Percentiles rank a stretch among this genome's conserved stretches.
These are phyloP conservation scores for Pomatorhinus ruficollis DNA, from an alignment of 2,113 vertebrate species.

Conservation along the genomic window DNA sequence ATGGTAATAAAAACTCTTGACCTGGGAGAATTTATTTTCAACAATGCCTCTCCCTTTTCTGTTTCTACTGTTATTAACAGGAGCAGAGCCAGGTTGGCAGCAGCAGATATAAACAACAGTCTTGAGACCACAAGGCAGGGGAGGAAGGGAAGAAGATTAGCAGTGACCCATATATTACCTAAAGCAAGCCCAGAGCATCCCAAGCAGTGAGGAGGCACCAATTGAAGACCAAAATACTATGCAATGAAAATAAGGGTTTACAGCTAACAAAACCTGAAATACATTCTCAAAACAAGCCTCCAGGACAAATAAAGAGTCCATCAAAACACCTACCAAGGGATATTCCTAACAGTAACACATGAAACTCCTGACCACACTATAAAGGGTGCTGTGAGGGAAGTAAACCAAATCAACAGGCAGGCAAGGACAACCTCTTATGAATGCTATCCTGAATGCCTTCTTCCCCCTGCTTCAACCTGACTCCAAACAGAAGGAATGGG, in stretches of 20 bases:
- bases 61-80: background rate
- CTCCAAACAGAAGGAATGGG: background rate
- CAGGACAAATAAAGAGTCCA: background rate
- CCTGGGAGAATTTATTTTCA: background rate
- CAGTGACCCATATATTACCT: background rate
- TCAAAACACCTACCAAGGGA: background rate
- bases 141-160: background rate
- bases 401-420: background rate
- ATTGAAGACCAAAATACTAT: fast-evolving
- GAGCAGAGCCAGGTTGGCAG: background rate
- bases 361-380: background rate
- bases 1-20: background rate
- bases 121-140: fast-evolving
- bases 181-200: background rate
- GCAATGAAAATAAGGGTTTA: background rate
- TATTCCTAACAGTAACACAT: background rate
- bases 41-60: background rate
- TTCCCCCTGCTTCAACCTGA: background rate
- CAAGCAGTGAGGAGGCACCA: background rate
- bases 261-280: background rate
- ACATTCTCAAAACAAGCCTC: background rate
- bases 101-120: background rate
- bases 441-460: background rate
- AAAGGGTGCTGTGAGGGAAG: background rate
- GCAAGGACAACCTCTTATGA: background rate